These are phyloP conservation scores for Melinaea menophilus DNA, from an alignment of 2,888 invertebrate species.

Conservation along the genomic window DNA sequence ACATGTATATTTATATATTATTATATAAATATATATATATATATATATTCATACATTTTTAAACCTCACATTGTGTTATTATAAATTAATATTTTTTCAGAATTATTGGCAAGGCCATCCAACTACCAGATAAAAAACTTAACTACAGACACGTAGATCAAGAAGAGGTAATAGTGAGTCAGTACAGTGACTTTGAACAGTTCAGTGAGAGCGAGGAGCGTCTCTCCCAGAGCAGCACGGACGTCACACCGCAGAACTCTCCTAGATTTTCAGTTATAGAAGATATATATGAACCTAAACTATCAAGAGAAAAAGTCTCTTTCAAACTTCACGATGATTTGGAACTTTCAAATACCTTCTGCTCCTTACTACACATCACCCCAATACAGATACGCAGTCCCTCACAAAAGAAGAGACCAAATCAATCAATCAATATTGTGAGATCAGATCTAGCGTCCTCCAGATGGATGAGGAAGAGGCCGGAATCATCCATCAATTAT, in stretches of 20 bases:
- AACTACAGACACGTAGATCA: constrained; percentile 59
- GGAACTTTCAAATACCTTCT: constrained; percentile 59
- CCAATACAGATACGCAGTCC: constrained; percentile 67
- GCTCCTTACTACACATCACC: constrained; percentile 68
- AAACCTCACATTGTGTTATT: too few species aligned
- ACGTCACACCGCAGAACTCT: constrained; percentile 70
- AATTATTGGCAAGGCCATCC: constrained; percentile 61
- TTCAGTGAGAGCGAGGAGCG: constrained; percentile 70
- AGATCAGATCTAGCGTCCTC: constrained; percentile 71
- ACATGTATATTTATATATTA: too few species aligned
- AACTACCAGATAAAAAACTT: constrained; percentile 54
- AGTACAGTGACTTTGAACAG: constrained; percentile 66
- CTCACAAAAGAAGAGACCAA: constrained; percentile 53
- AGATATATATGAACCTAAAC: constrained; percentile 48
- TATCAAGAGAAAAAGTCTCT: constrained; percentile 39
- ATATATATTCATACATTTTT: too few species aligned
- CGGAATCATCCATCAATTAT: constrained; percentile 64
- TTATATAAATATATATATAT: too few species aligned
- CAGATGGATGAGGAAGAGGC: constrained; percentile 68
- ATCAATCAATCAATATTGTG: constrained; percentile 60
- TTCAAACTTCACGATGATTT: constrained; percentile 49
- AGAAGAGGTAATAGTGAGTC: constrained; percentile 67
- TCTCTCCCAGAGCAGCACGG: constrained; percentile 65
- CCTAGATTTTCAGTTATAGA: constrained; percentile 53
- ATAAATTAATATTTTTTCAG: constrained; percentile 42